Conservation (phyloP, 2,113 vertebrate species). For the Podarcis cretensis region DNA sequence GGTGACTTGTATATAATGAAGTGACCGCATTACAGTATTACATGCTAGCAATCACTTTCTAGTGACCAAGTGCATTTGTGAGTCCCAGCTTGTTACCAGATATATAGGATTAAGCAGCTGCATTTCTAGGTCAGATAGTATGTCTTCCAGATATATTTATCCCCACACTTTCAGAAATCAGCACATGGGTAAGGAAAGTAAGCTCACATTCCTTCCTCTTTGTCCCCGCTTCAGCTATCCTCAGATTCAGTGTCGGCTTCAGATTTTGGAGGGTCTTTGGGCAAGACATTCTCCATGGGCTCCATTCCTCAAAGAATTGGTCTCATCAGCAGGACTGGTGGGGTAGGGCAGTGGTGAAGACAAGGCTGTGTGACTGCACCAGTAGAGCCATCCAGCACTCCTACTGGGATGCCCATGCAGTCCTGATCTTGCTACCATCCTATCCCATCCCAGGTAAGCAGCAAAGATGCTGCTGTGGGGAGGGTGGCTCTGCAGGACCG, state of each 20-base stretch:
- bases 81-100: neutral
- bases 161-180: neutral
- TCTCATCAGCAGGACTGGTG: too few species aligned
- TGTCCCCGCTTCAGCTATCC: neutral
- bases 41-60: neutral
- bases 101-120: neutral
- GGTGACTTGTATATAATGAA: neutral
- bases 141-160: neutral
- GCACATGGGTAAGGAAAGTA: neutral
- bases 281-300: too few species aligned
- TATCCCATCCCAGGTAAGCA: too few species aligned
- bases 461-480: too few species aligned
- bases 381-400: too few species aligned
- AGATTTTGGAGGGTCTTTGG: too few species aligned
- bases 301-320: too few species aligned
- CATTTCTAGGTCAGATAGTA: neutral
- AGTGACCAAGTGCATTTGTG: neutral
- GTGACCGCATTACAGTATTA: neutral
- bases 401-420: too few species aligned
- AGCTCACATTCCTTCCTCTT: neutral
- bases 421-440: too few species aligned
- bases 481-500: too few species aligned
- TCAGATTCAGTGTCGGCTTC: neutral
- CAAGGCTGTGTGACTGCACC: too few species aligned
- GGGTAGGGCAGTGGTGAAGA: too few species aligned